These are phyloP conservation scores for Gasterosteus aculeatus DNA, from an alignment of 2,113 vertebrate species.

Conservation along the genomic window DNA sequence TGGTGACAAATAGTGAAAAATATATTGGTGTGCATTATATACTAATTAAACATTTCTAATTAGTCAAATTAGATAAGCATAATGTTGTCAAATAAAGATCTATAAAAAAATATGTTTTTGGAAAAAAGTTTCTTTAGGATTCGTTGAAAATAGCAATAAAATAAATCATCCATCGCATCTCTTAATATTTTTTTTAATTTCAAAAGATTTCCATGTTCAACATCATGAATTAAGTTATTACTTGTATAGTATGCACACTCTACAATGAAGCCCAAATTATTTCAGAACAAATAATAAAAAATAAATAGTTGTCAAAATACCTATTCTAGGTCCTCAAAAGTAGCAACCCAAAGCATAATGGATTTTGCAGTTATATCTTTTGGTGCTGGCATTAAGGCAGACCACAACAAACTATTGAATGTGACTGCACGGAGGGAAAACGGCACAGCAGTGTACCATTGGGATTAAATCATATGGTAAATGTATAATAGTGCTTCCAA, in stretches of 20 bases:
- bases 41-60: conserved; percentile 11
- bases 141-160: background rate
- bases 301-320: background rate
- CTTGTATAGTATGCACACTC: background rate
- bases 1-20: conserved; percentile 19
- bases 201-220: background rate
- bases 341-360: background rate
- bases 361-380: background rate
- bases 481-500: conserved; percentile 35
- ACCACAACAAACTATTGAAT: background rate
- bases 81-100: background rate
- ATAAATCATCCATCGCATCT: background rate
- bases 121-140: background rate
- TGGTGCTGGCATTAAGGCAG: background rate
- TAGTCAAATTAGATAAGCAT: conserved; percentile 7
- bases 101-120: background rate
- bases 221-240: background rate
- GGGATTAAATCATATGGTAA: conserved; percentile 25
- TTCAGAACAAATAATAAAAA: background rate
- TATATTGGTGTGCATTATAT: conserved; percentile 14
- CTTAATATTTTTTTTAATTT: background rate
- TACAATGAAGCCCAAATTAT: background rate
- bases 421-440: conserved; percentile 1
- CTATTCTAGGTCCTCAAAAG: background rate
- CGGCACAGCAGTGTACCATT: background rate